Conservation (phyloP, 1,140 invertebrate genomes). For the Diorhabda carinulata region DNA sequence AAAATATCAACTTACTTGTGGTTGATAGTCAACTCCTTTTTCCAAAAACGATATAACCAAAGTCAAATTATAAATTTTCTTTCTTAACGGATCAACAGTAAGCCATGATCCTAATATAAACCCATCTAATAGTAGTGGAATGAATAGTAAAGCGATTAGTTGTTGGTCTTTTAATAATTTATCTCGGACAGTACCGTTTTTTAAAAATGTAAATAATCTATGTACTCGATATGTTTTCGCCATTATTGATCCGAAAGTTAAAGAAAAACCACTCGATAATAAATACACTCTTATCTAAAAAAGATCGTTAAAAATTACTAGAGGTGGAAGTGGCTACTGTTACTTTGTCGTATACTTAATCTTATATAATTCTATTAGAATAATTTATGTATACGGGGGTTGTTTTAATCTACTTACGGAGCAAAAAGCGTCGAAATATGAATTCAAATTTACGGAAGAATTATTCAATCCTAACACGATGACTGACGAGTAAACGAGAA, state of each 20-base stretch:
- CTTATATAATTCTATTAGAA: too few species aligned
- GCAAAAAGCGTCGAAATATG: slow-evolving; percentile 76
- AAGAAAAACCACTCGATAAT: slow-evolving; percentile 79
- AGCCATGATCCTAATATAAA: slow-evolving; percentile 78
- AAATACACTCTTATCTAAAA: slow-evolving; percentile 79
- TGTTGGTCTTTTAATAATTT: slow-evolving; percentile 80
- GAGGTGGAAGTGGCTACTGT: too few species aligned
- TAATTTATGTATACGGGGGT: neutral
- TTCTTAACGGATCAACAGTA: slow-evolving; percentile 77
- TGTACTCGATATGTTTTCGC: slow-evolving; percentile 86
- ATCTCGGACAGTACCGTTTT: slow-evolving; percentile 51
- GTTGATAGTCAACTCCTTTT: slow-evolving; percentile 78
- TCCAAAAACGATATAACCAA: slow-evolving; percentile 72
- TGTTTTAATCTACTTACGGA: slow-evolving; percentile 61
- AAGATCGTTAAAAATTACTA: neutral
- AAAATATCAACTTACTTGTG: slow-evolving; percentile 60
- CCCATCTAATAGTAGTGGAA: slow-evolving; percentile 72
- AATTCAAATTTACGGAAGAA: slow-evolving; percentile 63
- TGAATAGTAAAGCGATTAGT: slow-evolving; percentile 73
- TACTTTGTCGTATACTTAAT: too few species aligned
- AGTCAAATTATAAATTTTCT: slow-evolving; percentile 78
- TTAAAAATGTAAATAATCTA: slow-evolving; percentile 68
- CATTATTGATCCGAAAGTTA: slow-evolving; percentile 87
- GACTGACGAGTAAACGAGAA: slow-evolving; percentile 89
- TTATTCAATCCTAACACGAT: slow-evolving; percentile 85